Conservation (phyloP, 2,888 invertebrate species). For the Pimpla rufipes region DNA sequence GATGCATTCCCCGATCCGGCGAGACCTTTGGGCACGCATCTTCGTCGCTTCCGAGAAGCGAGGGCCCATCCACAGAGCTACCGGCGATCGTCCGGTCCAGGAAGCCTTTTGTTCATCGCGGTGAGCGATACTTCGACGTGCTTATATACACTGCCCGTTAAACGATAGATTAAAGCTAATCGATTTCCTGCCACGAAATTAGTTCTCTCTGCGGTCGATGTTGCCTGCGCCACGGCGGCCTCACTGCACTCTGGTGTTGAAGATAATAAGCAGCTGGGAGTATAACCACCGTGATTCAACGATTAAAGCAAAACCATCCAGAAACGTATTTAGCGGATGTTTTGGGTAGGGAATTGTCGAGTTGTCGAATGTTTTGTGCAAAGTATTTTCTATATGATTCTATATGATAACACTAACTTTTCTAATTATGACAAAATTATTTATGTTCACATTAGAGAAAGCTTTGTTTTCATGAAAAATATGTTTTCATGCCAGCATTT, state of each 20-base stretch:
- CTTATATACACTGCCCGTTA: conserved; percentile 44
- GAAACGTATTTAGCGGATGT: too few relatives aligned
- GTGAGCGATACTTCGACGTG: conserved; percentile 29
- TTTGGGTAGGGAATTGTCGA: too few relatives aligned
- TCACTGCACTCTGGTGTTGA: background rate
- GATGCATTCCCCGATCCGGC: conserved; percentile 67
- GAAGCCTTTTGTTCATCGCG: conserved; percentile 25
- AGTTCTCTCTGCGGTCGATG: conserved; percentile 44
- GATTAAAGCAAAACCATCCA: too few relatives aligned
- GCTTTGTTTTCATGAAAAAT: too few relatives aligned
- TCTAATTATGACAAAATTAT: too few relatives aligned
- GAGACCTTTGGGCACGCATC: conserved; percentile 61
- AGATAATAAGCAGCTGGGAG: background rate
- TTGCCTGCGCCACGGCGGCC: background rate
- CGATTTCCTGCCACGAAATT: conserved; percentile 67
- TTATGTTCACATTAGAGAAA: too few relatives aligned
- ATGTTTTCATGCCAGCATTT: too few relatives aligned
- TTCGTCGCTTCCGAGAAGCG: conserved; percentile 55
- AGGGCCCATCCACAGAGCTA: background rate
- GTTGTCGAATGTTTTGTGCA: too few relatives aligned
- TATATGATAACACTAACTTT: too few relatives aligned
- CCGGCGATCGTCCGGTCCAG: conserved; percentile 48
- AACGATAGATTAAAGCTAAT: conserved; percentile 66
- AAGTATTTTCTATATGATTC: too few relatives aligned
- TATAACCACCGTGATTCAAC: too few relatives aligned